phyloP scores from a whole-genome alignment of 2,888 invertebrate species.

The Mesorhabditis belari region DNA sequence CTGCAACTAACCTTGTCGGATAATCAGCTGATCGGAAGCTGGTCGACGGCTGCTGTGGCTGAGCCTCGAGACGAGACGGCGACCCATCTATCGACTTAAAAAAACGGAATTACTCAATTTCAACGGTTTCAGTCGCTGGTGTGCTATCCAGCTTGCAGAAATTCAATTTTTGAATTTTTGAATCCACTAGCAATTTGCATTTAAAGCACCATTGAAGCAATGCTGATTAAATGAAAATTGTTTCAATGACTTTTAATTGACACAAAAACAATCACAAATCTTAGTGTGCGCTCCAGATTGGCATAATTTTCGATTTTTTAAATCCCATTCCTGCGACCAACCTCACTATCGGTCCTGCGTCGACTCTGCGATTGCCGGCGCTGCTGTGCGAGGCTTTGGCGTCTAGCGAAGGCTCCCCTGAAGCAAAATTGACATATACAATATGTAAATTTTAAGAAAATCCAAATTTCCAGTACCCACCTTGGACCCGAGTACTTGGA shows the following conservation, averaged over 20 bases:
- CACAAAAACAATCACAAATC: no score
- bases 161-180: no score
- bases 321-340: background rate
- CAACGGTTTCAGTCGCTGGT: background rate
- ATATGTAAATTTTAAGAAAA: background rate
- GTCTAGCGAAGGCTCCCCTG: slow-evolving; percentile 6
- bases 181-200: no score
- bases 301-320: no score
- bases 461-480: slow-evolving; percentile 10
- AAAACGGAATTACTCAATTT: no score
- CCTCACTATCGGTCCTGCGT: slow-evolving; percentile 4
- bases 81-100: background rate
- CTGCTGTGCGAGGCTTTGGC: slow-evolving; percentile 3
- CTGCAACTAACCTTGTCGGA: no score
- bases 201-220: no score
- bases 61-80: background rate
- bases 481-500: slow-evolving; percentile 45
- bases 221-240: no score
- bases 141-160: no score
- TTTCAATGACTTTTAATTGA: no score
- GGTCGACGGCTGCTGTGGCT: background rate
- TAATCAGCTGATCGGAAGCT: no score
- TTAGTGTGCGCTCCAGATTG: no score
- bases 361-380: slow-evolving; percentile 5
- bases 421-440: background rate